These are phyloP conservation scores for Paramisgurnus dabryanus DNA, from an alignment of 2,113 vertebrate genomes.

Conservation along the genomic window DNA sequence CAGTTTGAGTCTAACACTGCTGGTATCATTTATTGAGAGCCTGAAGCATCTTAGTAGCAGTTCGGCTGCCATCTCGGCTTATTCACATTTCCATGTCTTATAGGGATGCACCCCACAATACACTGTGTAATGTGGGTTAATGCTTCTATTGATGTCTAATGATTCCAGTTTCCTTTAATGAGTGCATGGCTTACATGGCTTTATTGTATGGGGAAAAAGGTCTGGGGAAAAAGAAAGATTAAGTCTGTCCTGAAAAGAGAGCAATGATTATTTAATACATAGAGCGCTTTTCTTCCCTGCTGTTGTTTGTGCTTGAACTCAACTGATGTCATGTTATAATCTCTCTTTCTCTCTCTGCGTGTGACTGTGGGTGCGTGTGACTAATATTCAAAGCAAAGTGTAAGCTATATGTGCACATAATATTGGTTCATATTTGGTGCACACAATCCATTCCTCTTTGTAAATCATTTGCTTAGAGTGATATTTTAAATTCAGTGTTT, in stretches of 20 bases:
- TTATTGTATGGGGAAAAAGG: background rate
- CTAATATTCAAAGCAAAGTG: slow-evolving; percentile 14
- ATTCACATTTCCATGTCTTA: slow-evolving; percentile 13
- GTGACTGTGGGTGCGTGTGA: slow-evolving; percentile 21
- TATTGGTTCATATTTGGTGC: background rate
- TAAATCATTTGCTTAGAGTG: slow-evolving; percentile 9
- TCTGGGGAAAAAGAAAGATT: slow-evolving; percentile 16
- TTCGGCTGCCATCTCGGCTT: slow-evolving; percentile 31
- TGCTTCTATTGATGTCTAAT: slow-evolving; percentile 29
- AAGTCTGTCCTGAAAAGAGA: slow-evolving; percentile 24
- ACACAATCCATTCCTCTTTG: background rate
- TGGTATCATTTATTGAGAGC: slow-evolving; percentile 57
- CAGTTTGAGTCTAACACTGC: slow-evolving; percentile 45
- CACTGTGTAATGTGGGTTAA: slow-evolving; percentile 23
- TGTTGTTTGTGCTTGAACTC: slow-evolving; percentile 28
- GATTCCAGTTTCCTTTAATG: slow-evolving; percentile 19
- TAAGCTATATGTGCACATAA: slow-evolving; percentile 4
- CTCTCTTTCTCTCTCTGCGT: slow-evolving; percentile 2
- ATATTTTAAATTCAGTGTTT: background rate
- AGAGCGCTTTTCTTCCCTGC: background rate
- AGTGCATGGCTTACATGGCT: background rate
- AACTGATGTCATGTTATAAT: slow-evolving; percentile 32
- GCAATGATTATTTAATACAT: background rate
- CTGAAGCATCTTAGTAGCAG: slow-evolving; percentile 42
- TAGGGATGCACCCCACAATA: background rate